Evolutionary conservation across 2,888 invertebrate genomes (phyloP).

Genomic region (Eutolmus rufibarbis): DNA sequence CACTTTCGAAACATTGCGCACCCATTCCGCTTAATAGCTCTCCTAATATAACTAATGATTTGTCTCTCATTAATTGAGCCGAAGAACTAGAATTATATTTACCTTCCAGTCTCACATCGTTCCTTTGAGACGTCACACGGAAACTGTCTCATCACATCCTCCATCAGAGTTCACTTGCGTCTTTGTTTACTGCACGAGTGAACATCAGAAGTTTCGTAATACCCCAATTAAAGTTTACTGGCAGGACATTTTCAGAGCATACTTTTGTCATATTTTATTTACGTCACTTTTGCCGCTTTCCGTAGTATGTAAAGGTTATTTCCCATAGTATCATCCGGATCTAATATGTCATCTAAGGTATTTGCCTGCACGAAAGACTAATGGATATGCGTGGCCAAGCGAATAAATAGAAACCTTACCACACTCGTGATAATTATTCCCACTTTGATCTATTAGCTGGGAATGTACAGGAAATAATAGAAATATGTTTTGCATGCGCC

Average conservation of each 20-base stretch:
- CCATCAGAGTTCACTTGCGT: background rate
- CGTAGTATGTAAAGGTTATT: background rate
- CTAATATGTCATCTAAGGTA: background rate
- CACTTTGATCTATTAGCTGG: background rate
- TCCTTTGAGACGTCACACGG: background rate
- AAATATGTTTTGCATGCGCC: background rate
- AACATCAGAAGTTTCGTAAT: background rate
- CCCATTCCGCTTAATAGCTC: background rate
- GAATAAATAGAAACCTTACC: background rate
- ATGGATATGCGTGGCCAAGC: background rate
- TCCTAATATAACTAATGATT: background rate
- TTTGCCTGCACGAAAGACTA: background rate
- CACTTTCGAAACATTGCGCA: background rate
- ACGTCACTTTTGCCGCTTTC: background rate
- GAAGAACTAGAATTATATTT: background rate
- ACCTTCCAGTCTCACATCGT: background rate
- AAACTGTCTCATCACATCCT: background rate
- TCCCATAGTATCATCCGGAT: background rate
- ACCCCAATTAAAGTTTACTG: background rate
- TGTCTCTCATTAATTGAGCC: background rate
- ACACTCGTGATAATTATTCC: background rate
- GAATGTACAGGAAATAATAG: background rate
- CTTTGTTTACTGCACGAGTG: background rate
- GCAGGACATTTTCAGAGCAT: background rate
- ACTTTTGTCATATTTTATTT: background rate